Conservation (phyloP, 2,113 vertebrate species). For the Muntiacus muntjak region DNA sequence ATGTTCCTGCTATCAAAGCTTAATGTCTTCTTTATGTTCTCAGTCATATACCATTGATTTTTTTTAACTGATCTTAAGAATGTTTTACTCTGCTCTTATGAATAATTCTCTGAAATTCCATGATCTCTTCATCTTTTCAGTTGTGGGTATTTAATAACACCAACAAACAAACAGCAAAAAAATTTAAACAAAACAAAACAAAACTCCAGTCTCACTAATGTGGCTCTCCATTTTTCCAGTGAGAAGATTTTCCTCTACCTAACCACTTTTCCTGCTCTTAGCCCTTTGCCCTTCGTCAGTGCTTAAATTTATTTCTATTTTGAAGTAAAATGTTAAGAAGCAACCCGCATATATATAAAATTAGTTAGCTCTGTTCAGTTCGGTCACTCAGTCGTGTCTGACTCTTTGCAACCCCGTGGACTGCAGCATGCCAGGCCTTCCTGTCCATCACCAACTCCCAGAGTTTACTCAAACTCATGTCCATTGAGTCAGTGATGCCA, state of each 20-base stretch:
- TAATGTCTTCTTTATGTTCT: background rate
- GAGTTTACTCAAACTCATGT: background rate
- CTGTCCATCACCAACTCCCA: background rate
- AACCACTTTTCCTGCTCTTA: background rate
- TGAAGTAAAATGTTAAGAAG: background rate
- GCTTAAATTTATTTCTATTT: background rate
- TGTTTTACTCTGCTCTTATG: background rate
- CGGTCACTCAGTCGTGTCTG: background rate
- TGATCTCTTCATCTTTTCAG: background rate
- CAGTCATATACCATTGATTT: background rate
- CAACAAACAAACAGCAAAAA: background rate
- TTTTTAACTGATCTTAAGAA: background rate
- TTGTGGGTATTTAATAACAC: background rate
- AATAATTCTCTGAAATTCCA: background rate
- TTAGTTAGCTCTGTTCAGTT: background rate
- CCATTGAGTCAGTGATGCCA: background rate
- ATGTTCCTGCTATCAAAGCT: background rate
- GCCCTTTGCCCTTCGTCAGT: background rate
- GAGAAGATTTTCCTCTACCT: background rate
- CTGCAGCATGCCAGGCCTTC: background rate
- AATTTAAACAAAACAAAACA: background rate
- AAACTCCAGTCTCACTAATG: background rate
- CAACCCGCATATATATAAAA: background rate
- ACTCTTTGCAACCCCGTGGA: background rate
- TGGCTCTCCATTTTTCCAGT: background rate